phyloP scores from a whole-genome alignment of 2,113 vertebrate genomes.

The Aleadryas rufinucha region DNA sequence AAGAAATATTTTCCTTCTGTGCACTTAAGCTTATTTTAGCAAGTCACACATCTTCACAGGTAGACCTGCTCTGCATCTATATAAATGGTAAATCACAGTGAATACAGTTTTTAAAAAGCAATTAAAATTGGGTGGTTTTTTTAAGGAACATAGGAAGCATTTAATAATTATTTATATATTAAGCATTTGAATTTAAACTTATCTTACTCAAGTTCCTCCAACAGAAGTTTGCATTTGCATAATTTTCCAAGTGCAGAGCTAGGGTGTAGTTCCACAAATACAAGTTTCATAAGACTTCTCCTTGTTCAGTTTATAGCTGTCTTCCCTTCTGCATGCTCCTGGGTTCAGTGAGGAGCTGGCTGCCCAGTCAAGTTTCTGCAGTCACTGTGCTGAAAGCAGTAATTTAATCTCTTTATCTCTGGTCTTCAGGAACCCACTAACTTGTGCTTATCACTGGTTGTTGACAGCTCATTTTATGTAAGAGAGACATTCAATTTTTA shows the following conservation, averaged over 20 bases:
- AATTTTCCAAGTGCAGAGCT: background rate
- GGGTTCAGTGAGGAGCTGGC: slow-evolving; percentile 30
- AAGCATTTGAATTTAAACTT: background rate
- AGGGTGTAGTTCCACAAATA: background rate
- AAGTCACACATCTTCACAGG: background rate
- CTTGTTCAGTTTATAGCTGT: background rate
- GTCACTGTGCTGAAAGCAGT: slow-evolving; percentile 62
- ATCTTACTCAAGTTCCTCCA: background rate
- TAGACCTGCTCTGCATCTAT: background rate
- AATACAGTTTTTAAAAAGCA: background rate
- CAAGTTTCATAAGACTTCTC: background rate
- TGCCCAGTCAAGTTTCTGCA: slow-evolving; percentile 63
- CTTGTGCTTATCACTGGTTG: slow-evolving; percentile 46
- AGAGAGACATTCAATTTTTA: slow-evolving; percentile 32
- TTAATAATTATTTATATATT: background rate
- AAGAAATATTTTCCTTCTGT: background rate
- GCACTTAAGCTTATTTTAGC: background rate
- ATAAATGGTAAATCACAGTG: background rate
- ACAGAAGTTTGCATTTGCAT: background rate
- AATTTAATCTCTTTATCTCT: slow-evolving; percentile 31
- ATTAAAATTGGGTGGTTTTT: background rate
- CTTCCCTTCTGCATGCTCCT: background rate
- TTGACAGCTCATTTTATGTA: background rate
- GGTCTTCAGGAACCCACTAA: background rate
- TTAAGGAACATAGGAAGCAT: background rate